A percentile compares a stretch with the other conserved stretches of the same genome.
phyloP scores from a whole-genome alignment of 2,888 invertebrate genomes.

The Metacarcinus magister region DNA sequence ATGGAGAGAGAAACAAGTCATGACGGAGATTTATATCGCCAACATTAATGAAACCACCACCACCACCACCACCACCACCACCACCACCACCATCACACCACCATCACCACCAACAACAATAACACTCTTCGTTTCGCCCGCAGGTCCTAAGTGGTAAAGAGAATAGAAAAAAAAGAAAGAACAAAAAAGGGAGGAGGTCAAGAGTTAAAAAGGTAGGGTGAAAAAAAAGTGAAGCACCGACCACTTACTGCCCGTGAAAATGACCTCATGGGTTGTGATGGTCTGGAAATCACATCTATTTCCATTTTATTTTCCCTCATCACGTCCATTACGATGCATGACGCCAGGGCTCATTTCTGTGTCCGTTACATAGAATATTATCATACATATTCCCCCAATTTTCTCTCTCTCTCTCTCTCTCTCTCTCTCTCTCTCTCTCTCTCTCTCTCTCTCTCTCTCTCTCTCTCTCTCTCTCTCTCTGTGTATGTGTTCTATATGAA shows the following conservation, averaged over 20 bases:
- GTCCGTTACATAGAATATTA: neutral
- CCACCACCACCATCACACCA: conserved; percentile 26
- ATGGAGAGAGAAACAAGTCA: too few species aligned
- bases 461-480: conserved; percentile 47
- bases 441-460: neutral
- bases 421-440: neutral
- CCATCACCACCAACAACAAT: neutral
- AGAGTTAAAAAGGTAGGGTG: neutral
- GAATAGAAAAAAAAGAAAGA: neutral
- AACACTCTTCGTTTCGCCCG: neutral
- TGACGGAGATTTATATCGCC: too few species aligned
- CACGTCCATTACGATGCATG: neutral
- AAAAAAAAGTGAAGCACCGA: neutral
- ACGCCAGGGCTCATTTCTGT: neutral
- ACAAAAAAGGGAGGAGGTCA: neutral
- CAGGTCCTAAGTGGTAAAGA: neutral
- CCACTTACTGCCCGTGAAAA: neutral
- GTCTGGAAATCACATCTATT: neutral
- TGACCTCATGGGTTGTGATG: neutral
- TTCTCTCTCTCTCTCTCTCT: neutral
- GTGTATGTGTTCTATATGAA: conserved; percentile 58
- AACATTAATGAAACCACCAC: neutral
- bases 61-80: conserved; percentile 26
- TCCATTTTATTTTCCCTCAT: neutral
- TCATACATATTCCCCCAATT: neutral